Evolutionary conservation across 92 coral and sea anemone genomes (phyloP).

Genomic region (Heliopora coerulea): DNA sequence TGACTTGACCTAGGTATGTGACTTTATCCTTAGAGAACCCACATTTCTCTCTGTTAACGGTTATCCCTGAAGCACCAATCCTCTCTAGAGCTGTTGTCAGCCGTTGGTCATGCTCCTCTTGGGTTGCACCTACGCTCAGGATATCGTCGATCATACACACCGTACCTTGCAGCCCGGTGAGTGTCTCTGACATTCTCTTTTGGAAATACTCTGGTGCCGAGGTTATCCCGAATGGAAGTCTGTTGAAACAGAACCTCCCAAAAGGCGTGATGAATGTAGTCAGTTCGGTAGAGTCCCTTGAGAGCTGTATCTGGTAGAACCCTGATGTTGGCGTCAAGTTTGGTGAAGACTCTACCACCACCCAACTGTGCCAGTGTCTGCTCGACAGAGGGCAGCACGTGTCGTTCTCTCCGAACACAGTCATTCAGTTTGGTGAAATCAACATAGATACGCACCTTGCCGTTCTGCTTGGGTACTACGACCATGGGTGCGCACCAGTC

Average conservation of each 20-base stretch:
- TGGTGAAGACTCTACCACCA: conserved; percentile 43
- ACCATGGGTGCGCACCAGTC: too few species aligned
- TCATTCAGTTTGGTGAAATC: conserved; percentile 56
- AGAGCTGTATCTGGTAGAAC: conserved; percentile 48
- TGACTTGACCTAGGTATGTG: conserved; percentile 62
- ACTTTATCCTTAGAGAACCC: conserved; percentile 50
- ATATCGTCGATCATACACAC: conserved; percentile 48
- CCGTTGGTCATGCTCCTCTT: conserved; percentile 52
- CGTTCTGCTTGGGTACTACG: too few species aligned
- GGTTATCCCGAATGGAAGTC: conserved; percentile 52
- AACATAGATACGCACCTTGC: conserved; percentile 19
- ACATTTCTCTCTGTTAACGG: conserved; percentile 61
- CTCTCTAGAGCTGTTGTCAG: conserved; percentile 48
- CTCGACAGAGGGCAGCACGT: conserved; percentile 56
- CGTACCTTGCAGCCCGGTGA: conserved; percentile 40
- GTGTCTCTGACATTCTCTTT: conserved; percentile 47
- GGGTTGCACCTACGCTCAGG: conserved; percentile 34
- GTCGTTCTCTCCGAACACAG: conserved; percentile 54
- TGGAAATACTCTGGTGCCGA: conserved; percentile 50
- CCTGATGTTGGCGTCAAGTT: conserved; percentile 55
- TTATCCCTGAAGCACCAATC: conserved; percentile 47
- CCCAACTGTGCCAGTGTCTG: conserved; percentile 56
- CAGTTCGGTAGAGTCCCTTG: conserved; percentile 5
- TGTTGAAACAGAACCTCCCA: conserved; percentile 50
- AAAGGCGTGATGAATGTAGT: conserved; percentile 52